Evolutionary conservation across 2,797 vertebrate genomes (phyloP).

Genomic region (Scolopax bukidnonensis): DNA sequence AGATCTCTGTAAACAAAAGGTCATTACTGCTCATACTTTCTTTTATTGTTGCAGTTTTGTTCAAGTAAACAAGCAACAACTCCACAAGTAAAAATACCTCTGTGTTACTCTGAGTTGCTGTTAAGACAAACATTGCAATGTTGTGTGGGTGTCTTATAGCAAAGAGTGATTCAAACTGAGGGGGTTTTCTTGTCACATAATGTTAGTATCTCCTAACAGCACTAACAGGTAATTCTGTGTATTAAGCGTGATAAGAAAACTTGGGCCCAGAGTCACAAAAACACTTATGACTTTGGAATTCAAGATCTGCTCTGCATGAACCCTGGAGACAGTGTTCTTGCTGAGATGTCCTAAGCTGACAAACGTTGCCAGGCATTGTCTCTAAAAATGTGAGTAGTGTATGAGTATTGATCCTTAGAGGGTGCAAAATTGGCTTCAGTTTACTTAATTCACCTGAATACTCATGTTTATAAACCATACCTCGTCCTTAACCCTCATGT

Average conservation of each 20-base stretch:
- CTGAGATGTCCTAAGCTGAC: background rate
- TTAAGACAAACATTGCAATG: background rate
- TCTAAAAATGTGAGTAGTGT: accelerated
- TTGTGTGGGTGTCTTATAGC: background rate
- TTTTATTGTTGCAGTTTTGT: background rate
- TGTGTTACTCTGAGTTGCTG: background rate
- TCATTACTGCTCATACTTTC: background rate
- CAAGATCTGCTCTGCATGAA: background rate
- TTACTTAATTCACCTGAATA: background rate
- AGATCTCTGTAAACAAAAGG: background rate
- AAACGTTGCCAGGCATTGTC: background rate
- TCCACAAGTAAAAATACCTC: background rate
- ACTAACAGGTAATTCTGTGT: background rate
- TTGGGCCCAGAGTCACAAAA: background rate
- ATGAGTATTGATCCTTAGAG: background rate
- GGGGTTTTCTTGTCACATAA: accelerated
- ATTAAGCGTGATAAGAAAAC: background rate
- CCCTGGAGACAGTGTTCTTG: background rate
- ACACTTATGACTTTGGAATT: background rate
- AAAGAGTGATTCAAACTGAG: background rate
- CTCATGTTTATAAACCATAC: background rate
- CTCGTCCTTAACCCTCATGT: background rate
- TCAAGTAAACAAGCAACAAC: background rate
- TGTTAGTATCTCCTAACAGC: background rate
- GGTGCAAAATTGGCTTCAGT: background rate